phyloP scores from a whole-genome alignment of 2,888 invertebrate species.

The Hypsopygia costalis region DNA sequence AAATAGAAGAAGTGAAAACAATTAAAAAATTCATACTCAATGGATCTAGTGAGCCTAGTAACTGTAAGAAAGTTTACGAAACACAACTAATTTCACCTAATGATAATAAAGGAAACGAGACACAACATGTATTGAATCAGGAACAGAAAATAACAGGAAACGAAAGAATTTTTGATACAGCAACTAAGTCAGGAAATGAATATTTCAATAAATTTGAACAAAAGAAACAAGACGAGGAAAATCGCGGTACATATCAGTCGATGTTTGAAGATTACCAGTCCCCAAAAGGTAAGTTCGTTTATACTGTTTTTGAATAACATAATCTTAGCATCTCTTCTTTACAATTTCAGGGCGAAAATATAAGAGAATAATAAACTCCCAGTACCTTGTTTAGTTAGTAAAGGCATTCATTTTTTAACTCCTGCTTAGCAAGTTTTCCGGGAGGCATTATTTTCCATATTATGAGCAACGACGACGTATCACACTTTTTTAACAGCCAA shows the following conservation, averaged over 20 bases:
- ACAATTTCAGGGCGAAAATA: not conserved
- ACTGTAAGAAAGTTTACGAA: slow-evolving; percentile 19
- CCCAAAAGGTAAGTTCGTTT: slow-evolving; percentile 22
- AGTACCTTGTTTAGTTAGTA: slow-evolving; percentile 1
- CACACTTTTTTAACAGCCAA: slow-evolving; percentile 1
- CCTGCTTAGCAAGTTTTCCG: slow-evolving; percentile 2
- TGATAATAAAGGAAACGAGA: not conserved
- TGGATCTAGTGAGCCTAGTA: slow-evolving; percentile 42
- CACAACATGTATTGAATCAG: not conserved
- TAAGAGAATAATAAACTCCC: not conserved
- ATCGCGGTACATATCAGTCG: slow-evolving; percentile 27
- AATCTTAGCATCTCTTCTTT: no score
- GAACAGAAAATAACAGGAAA: slow-evolving; percentile 16
- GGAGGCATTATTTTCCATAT: slow-evolving; percentile 4
- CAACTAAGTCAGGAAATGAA: slow-evolving; percentile 31
- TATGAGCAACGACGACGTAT: slow-evolving; percentile 3
- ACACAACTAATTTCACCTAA: slow-evolving; percentile 9
- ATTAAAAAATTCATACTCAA: slow-evolving; percentile 67
- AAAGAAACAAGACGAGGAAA: slow-evolving; percentile 25
- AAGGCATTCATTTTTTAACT: not conserved
- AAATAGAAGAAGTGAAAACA: slow-evolving; percentile 73
- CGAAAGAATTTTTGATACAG: slow-evolving; percentile 31
- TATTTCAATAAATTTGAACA: slow-evolving; percentile 31
- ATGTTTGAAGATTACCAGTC: slow-evolving; percentile 28
- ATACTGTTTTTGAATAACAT: not conserved